Conservation (phyloP, 2,797 vertebrate genomes). For the Eulemur mongoz region DNA sequence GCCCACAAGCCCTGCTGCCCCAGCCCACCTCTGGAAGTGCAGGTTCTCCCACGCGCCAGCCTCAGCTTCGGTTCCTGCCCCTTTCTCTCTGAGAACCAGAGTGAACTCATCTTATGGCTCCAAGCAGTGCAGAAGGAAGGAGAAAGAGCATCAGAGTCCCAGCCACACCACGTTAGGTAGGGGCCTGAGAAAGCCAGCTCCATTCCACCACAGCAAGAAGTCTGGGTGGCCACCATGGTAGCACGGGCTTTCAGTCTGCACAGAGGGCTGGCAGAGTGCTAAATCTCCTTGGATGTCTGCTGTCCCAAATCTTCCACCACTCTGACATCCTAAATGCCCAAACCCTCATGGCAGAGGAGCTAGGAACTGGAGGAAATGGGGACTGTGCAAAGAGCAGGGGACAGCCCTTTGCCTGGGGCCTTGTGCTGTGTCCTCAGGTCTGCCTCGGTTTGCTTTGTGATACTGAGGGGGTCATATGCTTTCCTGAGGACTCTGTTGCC, state of each 20-base stretch:
- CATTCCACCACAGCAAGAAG: not conserved
- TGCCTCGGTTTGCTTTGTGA: not conserved
- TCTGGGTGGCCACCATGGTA: too few relatives aligned
- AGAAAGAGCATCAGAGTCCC: too few relatives aligned
- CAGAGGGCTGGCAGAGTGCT: not conserved
- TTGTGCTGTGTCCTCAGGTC: not conserved
- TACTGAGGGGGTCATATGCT: not conserved
- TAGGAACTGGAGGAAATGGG: not conserved
- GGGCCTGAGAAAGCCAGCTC: not conserved
- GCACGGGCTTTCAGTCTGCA: not conserved
- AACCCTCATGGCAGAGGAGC: not conserved
- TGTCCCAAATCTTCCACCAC: not conserved
- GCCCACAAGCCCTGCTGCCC: not conserved
- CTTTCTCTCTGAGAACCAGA: not conserved
- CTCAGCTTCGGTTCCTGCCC: not conserved
- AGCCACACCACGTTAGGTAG: not conserved
- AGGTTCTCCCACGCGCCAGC: not conserved
- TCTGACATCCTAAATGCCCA: not conserved
- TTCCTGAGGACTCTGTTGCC: not conserved
- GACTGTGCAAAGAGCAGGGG: not conserved
- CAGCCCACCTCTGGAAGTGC: not conserved
- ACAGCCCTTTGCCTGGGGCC: not conserved
- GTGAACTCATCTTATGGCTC: not conserved
- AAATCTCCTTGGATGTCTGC: not conserved
- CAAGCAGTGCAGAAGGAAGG: not conserved